Conservation (phyloP, 2,888 invertebrate genomes). For the Ferrisia virgata region DNA sequence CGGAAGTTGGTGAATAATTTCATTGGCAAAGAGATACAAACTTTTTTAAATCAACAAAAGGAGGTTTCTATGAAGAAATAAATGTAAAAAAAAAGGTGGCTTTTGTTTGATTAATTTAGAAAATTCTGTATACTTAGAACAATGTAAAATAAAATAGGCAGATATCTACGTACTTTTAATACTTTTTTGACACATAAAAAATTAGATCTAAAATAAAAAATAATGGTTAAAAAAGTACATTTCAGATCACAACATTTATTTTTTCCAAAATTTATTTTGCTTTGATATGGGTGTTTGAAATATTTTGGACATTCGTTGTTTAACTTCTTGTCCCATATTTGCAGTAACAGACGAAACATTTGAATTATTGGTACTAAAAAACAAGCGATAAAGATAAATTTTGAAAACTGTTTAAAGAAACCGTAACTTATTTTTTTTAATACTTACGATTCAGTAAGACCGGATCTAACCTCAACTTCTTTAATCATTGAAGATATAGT, state of each 20-base stretch:
- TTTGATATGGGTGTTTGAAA: slow-evolving; percentile 56
- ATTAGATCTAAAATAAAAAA: neutral
- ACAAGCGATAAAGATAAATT: neutral
- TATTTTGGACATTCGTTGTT: slow-evolving; percentile 61
- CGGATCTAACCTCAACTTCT: slow-evolving; percentile 57
- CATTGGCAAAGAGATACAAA: neutral
- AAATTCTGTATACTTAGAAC: neutral
- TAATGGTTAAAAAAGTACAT: neutral
- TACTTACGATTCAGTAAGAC: slow-evolving; percentile 53
- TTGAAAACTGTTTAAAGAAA: too few relatives aligned
- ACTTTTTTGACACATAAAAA: neutral
- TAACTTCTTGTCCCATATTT: slow-evolving; percentile 59
- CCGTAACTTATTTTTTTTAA: too few relatives aligned
- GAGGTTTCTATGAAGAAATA: neutral
- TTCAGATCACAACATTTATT: slow-evolving; percentile 50
- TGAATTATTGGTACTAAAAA: slow-evolving; percentile 51
- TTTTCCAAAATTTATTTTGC: slow-evolving; percentile 56
- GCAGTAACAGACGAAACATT: slow-evolving; percentile 52
- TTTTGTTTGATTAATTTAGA: neutral
- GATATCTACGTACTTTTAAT: too few relatives aligned
- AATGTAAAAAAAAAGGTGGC: neutral
- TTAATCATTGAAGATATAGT: slow-evolving; percentile 57
- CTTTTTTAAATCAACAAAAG: neutral
- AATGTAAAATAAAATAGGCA: neutral
- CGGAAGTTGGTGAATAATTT: neutral